These are phyloP conservation scores for Tetramorium parvispinum DNA, from an alignment of 1,140 invertebrate species.

Conservation along the genomic window DNA sequence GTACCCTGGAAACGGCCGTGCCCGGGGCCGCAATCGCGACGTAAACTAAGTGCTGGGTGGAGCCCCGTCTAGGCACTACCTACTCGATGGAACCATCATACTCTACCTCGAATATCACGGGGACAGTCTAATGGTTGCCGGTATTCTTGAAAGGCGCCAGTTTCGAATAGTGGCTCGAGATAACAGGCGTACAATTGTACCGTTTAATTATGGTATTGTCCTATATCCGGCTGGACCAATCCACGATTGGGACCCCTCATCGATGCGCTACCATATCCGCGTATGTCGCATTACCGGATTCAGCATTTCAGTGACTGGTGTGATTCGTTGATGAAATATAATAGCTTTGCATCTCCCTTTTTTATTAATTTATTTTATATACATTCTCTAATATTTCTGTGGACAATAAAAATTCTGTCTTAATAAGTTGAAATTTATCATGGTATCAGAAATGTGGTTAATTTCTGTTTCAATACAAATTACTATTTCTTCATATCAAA, in stretches of 20 bases:
- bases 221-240: not conserved
- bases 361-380: not conserved
- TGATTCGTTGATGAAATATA: not conserved
- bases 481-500: not conserved
- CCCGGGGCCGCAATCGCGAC: constrained; percentile 83
- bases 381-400: not conserved
- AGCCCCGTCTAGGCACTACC: constrained; percentile 85
- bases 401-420: not conserved
- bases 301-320: not conserved
- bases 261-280: not conserved
- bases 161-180: constrained; percentile 76
- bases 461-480: not conserved
- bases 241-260: not conserved
- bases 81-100: constrained; percentile 85
- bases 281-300: not conserved
- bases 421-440: not conserved
- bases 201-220: constrained; percentile 8
- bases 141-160: constrained; percentile 78
- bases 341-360: not conserved
- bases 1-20: constrained; percentile 84
- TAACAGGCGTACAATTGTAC: constrained; percentile 3
- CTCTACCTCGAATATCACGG: constrained; percentile 79
- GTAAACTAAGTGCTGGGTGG: constrained; percentile 85
- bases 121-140: constrained; percentile 82
- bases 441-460: not conserved